phyloP scores from a whole-genome alignment of 2,888 invertebrate genomes.

The Eledone cirrhosa region DNA sequence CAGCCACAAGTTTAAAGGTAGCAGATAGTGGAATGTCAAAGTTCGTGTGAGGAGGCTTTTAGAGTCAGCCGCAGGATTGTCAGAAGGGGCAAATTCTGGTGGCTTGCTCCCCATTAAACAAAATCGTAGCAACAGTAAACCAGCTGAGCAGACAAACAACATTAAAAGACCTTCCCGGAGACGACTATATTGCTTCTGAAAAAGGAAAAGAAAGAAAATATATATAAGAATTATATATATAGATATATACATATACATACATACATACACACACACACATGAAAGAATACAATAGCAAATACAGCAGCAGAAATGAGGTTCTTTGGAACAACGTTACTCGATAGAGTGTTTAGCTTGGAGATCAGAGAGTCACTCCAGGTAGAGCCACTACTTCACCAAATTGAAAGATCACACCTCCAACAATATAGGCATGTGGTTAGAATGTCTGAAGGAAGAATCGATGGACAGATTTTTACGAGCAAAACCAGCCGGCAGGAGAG shows the following conservation, averaged over 20 bases:
- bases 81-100: conserved; percentile 90
- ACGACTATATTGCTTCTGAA: conserved; percentile 49
- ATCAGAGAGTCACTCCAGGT: too few relatives aligned
- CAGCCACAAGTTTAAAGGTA: conserved; percentile 88
- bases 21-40: conserved; percentile 90
- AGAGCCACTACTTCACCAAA: too few relatives aligned
- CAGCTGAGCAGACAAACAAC: conserved; percentile 75
- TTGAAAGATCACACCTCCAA: too few relatives aligned
- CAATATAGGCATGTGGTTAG: too few relatives aligned
- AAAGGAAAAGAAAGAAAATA: conserved; percentile 29
- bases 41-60: conserved; percentile 81
- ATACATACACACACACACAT: too few relatives aligned
- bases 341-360: too few relatives aligned
- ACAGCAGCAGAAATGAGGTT: too few relatives aligned
- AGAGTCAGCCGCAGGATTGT: conserved; percentile 94
- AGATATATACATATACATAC: not conserved
- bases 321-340: too few relatives aligned
- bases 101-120: conserved; percentile 76
- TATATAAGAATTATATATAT: not conserved
- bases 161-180: conserved; percentile 63
- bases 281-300: too few relatives aligned
- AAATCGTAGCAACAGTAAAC: conserved; percentile 80
- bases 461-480: too few relatives aligned
- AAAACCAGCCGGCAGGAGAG: too few relatives aligned
- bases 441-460: too few relatives aligned